Evolutionary conservation across 2,888 invertebrate species (phyloP).

Genomic region (Hymenopus coronatus): DNA sequence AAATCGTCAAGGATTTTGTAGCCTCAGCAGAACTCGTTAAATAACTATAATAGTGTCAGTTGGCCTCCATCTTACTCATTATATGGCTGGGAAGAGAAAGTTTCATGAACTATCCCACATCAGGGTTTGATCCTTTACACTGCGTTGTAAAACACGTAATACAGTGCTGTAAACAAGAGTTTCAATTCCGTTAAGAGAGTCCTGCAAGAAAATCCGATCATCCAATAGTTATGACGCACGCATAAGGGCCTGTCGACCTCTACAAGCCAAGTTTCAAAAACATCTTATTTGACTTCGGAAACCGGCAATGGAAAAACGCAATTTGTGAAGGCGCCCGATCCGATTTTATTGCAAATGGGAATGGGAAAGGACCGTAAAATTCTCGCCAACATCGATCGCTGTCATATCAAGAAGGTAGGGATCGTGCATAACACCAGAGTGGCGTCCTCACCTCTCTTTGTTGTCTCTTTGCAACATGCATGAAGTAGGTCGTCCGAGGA

Average conservation of each 20-base stretch:
- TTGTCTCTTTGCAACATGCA: not conserved
- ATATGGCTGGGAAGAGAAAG: no score
- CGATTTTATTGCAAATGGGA: not conserved
- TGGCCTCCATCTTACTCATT: no score
- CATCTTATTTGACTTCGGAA: not conserved
- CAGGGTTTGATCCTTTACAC: no score
- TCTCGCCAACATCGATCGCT: not conserved
- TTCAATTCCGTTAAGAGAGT: no score
- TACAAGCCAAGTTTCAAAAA: not conserved
- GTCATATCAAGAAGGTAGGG: not conserved
- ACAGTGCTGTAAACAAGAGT: no score
- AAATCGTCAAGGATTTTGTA: no score
- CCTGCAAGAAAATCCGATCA: no score
- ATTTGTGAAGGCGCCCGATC: not conserved
- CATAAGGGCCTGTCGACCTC: not conserved
- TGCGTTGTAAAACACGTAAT: no score
- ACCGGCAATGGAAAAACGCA: not conserved
- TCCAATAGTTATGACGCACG: not conserved
- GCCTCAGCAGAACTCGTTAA: no score
- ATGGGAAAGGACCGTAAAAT: not conserved
- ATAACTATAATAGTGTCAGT: no score
- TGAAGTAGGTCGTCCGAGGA: not conserved
- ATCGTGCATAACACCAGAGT: not conserved
- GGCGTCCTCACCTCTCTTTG: not conserved
- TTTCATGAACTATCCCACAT: no score